phyloP scores from a whole-genome alignment of 2,113 vertebrate genomes.

The Catagonus wagneri region DNA sequence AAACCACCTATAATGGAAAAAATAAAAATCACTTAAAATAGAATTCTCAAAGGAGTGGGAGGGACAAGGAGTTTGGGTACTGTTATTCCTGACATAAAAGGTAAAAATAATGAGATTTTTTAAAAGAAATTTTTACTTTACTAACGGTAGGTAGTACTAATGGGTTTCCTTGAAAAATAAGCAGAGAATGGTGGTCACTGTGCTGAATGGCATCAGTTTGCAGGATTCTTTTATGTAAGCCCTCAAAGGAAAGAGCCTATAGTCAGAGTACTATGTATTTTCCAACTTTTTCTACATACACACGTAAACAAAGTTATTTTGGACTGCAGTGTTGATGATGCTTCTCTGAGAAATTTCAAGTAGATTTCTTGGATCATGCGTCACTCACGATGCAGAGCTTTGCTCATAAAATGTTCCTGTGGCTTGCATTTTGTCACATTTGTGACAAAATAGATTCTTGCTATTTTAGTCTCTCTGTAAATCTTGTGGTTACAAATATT shows the following conservation, averaged over 20 bases:
- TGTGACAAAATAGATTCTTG: background rate
- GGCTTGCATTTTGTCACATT: background rate
- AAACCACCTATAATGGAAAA: no score
- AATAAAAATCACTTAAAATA: background rate
- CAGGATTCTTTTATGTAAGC: background rate
- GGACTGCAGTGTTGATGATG: background rate
- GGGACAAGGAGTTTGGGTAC: background rate
- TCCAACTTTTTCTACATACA: background rate
- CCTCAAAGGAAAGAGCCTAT: background rate
- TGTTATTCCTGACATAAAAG: background rate
- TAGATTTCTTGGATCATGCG: background rate
- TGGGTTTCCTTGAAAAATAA: background rate
- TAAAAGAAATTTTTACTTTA: background rate
- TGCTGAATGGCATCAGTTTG: background rate
- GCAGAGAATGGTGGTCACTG: background rate
- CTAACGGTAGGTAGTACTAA: background rate
- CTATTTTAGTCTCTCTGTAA: background rate
- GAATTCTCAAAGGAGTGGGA: background rate
- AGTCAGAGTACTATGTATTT: background rate
- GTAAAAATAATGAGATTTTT: background rate
- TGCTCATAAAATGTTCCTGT: background rate
- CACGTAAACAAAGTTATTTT: background rate
- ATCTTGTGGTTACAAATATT: background rate
- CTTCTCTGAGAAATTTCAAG: conserved; percentile 26
- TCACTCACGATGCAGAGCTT: background rate